phyloP scores from a whole-genome alignment of 2,888 invertebrate species.

The Euplagia quadripunctaria region DNA sequence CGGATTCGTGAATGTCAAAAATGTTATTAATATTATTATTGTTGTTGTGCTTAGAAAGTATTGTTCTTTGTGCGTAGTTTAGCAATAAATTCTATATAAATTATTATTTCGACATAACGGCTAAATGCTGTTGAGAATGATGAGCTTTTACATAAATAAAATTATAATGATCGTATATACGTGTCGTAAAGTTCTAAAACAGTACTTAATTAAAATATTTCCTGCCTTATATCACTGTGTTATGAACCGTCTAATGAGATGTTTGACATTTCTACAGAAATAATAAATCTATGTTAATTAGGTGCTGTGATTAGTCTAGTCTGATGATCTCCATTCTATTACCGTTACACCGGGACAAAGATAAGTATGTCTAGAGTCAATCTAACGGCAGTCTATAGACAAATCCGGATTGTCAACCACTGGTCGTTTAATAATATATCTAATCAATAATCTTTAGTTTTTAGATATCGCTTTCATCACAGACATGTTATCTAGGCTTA shows the following conservation, averaged over 20 bases:
- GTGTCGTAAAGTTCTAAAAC: conserved; percentile 60
- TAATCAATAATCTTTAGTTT: not conserved
- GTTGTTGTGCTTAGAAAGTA: conserved; percentile 15
- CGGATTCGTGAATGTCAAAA: not conserved
- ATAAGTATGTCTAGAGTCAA: not conserved
- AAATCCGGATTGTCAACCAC: not conserved
- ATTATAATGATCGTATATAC: conserved; percentile 44
- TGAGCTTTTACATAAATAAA: conserved; percentile 55
- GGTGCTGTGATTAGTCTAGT: conserved; percentile 82
- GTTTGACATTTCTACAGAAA: conserved; percentile 76
- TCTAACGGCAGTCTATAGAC: not conserved
- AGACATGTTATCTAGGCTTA: not conserved
- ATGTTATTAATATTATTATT: conserved; percentile 6
- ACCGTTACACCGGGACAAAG: conserved; percentile 7
- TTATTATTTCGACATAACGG: conserved; percentile 38
- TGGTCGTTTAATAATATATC: not conserved
- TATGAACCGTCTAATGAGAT: conserved; percentile 69
- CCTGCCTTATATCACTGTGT: conserved; percentile 76
- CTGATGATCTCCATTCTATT: conserved; percentile 72
- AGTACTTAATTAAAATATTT: conserved; percentile 64
- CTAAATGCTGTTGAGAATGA: conserved; percentile 49
- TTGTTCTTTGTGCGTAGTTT: conserved; percentile 17
- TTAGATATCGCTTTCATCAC: not conserved
- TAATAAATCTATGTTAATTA: conserved; percentile 57
- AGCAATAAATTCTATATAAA: conserved; percentile 13